Evolutionary conservation across 2,113 vertebrate genomes (phyloP), one percentile per base, ranked within the genome.

Genomic region (Zapornia atra): DNA sequence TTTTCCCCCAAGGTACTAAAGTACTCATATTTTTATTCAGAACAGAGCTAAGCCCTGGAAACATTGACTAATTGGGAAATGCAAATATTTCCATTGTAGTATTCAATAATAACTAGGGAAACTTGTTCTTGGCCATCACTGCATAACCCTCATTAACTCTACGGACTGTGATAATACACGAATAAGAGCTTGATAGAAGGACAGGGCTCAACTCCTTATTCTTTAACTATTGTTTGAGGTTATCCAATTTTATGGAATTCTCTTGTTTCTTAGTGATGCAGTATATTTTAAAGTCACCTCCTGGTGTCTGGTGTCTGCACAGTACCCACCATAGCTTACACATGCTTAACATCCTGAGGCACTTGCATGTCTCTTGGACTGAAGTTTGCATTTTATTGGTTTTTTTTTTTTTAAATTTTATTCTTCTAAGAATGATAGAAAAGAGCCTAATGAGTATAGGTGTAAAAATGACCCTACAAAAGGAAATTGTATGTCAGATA

Each of bases 271-370:
- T 59, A 54, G 7, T 50, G 20, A 29, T 60, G 26, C 5, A 56
- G 4, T n/a, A 4, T n/a, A 9, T 63, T 57, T 15, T 2, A 8
- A 48, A 53, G 2, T 44, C 10, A 3, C 4, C 2, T 46, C 20
- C 28, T 44, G 20, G n/a, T 34, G 8, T 24, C 33, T 81, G 12
- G 3, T n/a, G 10, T 46, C 16, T 66, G 33, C 22, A 36, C 7
- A 40, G 12, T 22, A n/a, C 11, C 5, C 21, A 42, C 4, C 2
- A 6, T 38, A 53, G 4, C 8, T 6, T 64, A 10, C 18, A 56
- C 5, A 21, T 1, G 1, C 50, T 60, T 60, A 44, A 19, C 4
- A 24, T 20, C 17, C 15, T 48, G 44, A 57, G 33, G 8, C 24
- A 28, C 2, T 65, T 71, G 8, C 22, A 80, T 11, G 14, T 36